These are phyloP conservation scores for Osmerus eperlanus DNA, from an alignment of 2,113 vertebrate genomes.

Conservation along the genomic window DNA sequence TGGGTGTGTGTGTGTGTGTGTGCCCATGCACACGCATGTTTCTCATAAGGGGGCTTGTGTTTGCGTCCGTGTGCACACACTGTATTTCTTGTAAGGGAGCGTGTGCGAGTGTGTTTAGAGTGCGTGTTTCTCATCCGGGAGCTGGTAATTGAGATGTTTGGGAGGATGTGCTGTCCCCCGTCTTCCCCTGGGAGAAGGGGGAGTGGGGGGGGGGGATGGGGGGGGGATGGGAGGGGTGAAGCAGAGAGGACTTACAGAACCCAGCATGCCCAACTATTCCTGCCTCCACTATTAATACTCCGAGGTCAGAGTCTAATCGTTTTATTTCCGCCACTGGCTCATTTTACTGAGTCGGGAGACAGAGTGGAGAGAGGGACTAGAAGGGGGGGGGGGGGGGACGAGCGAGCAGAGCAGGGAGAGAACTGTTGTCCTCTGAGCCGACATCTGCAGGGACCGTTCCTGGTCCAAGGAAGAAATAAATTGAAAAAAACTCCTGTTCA, in stretches of 20 bases:
- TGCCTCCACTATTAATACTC: slow-evolving; percentile 45
- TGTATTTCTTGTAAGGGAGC: no score
- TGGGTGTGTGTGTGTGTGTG: slow-evolving; percentile 3
- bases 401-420: background rate
- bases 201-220: no score
- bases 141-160: slow-evolving; percentile 28
- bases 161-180: background rate
- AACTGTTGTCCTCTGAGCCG: background rate
- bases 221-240: slow-evolving; percentile 6
- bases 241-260: slow-evolving; percentile 25
- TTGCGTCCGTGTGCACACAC: background rate
- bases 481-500: no score
- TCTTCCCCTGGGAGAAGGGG: background rate
- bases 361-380: slow-evolving; percentile 10
- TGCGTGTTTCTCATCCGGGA: slow-evolving; percentile 1
- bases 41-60: background rate
- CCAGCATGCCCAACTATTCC: slow-evolving; percentile 31
- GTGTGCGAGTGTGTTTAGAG: background rate
- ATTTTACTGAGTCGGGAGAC: slow-evolving; percentile 40
- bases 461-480: no score
- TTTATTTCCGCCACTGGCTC: slow-evolving; percentile 46
- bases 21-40: background rate
- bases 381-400: background rate
- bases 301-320: slow-evolving; percentile 45
- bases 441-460: background rate